Evolutionary conservation across 2,888 invertebrate species (phyloP), one percentile per base, ranked within the genome.

Genomic region (Eugnorisma glareosa): DNA sequence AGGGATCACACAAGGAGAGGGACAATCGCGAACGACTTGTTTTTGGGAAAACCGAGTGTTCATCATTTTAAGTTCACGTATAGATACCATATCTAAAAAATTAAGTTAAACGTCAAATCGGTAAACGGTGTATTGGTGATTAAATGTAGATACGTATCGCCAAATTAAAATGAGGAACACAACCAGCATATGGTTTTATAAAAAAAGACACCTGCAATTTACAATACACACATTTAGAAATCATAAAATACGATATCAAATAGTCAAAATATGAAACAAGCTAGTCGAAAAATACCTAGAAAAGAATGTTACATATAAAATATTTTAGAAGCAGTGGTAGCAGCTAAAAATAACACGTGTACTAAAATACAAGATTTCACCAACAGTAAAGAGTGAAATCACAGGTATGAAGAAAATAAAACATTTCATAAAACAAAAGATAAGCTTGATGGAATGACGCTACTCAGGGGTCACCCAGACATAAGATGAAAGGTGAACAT

Each of bases 391-490:
- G 64, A 78, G 73, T 76, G 73, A 87, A 83, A 83, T 83, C 80
- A 40, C 76, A 84, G 67, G 79, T 83, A 87, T 77, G 75, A 81
- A 70, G 68, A 81, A 84, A 87, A 81, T 75, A 86, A 86, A 88
- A 66, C 72, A 67, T 75, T 83, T 77, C 66, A 67, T 21, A 73
- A 83, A 83, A 85, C 70, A 85, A 81, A 85, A 77, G 82, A 78
- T 75, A 91, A 92, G 91, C 91, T 83, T 83, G 59, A 89, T 88
- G 86, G 74, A 88, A 87, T 89, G 83, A 75, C 84, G 85, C 90
- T 89, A 87, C 77, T 84, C 67, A 92, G 89, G 91, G 92, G 88
- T 92, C 91, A 92, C 93, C 91, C 91, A 93, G 88, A 85, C 77
- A 80, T 72, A 88, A 85, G 69, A 90, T 88, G 84, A 82, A 85